Evolutionary conservation across 2,113 vertebrate genomes (phyloP), one percentile per base, ranked within the genome.

Genomic region (Fukomys damarensis): DNA sequence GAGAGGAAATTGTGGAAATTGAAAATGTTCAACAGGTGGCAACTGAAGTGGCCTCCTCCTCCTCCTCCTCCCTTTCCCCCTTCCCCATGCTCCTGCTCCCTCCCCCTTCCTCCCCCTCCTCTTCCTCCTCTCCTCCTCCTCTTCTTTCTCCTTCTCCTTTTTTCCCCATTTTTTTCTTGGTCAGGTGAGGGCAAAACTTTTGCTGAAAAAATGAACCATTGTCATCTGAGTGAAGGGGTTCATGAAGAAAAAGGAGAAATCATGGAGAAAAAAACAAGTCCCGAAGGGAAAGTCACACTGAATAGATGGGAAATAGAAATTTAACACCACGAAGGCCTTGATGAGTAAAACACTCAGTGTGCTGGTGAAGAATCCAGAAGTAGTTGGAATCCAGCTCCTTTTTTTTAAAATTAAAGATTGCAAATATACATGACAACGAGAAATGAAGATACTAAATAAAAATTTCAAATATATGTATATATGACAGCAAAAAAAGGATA

Each of bases 21-120:
- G 93, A 95, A 97, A 98, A 74, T 90, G 63, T 94, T 91, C 89
- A 97, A 91, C 95, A 95, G 83, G 89, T 97, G 93, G 91, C 58
- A 91, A 89, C 28, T 30, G 12, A 54, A 86, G 79, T 63, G 74
- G 41, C 49, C 76, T 93, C 88, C 84, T 81, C 43, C 24, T 86
- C 77, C 58, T 26, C 35, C 16, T 19, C 6, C 9, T 22, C 4
- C 19, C 4, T 11, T 2, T 49, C 26, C 28, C 22, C 12, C 49
- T 87, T 8, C 7, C 52, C 52, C 7, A 54, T 8, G 7, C 52
- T 54, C 52, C 13, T 7, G 52, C 52, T 13, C 52, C 63, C 63
- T 77, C 72, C 32, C 81, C 46, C 10, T n/a, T 3, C 24, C 14
- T 6, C 11, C 46, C 24, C 77, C 46, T 24, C 8, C 20, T n/a